A percentile compares a stretch with the other conserved stretches of the same genome.
These are phyloP conservation scores for Euphydryas editha DNA, from an alignment of 2,888 invertebrate species.

Conservation along the genomic window DNA sequence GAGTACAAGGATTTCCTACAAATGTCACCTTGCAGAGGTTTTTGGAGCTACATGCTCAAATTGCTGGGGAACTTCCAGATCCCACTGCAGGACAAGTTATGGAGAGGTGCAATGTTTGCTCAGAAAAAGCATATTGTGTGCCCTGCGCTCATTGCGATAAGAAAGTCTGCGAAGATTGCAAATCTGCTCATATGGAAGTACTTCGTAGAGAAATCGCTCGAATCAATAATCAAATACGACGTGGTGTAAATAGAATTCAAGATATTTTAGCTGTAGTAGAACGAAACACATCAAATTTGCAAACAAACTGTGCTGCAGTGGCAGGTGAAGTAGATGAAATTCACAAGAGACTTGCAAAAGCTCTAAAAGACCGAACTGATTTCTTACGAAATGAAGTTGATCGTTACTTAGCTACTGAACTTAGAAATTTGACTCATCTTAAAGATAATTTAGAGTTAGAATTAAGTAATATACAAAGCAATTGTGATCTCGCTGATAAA, in stretches of 20 bases:
- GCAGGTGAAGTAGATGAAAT: slow-evolving; percentile 97
- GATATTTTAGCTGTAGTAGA: slow-evolving; percentile 93
- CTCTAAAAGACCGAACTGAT: slow-evolving; percentile 94
- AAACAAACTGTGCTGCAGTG: slow-evolving; percentile 94
- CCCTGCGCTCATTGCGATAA: slow-evolving; percentile 98
- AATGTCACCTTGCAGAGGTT: slow-evolving; percentile 98
- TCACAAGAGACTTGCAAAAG: slow-evolving; percentile 92
- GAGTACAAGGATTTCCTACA: slow-evolving; percentile 96
- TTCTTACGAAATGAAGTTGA: slow-evolving; percentile 95
- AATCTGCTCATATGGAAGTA: slow-evolving; percentile 97
- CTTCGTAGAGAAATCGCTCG: slow-evolving; percentile 94
- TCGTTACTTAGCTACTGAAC: slow-evolving; percentile 94
- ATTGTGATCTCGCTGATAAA: slow-evolving; percentile 98
- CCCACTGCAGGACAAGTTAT: slow-evolving; percentile 95
- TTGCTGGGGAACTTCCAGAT: slow-evolving; percentile 95
- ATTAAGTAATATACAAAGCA: slow-evolving; percentile 96
- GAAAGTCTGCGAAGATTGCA: slow-evolving; percentile 98
- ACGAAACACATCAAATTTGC: slow-evolving; percentile 93
- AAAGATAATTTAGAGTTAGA: slow-evolving; percentile 98
- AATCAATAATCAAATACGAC: slow-evolving; percentile 94
- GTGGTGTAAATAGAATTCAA: slow-evolving; percentile 94
- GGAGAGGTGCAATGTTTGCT: slow-evolving; percentile 97
- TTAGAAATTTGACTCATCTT: slow-evolving; percentile 91
- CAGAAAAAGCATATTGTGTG: slow-evolving; percentile 94
- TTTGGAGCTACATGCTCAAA: slow-evolving; percentile 96